Conservation (phyloP, 2,797 vertebrate genomes). For the Enteromius radiatus region DNA sequence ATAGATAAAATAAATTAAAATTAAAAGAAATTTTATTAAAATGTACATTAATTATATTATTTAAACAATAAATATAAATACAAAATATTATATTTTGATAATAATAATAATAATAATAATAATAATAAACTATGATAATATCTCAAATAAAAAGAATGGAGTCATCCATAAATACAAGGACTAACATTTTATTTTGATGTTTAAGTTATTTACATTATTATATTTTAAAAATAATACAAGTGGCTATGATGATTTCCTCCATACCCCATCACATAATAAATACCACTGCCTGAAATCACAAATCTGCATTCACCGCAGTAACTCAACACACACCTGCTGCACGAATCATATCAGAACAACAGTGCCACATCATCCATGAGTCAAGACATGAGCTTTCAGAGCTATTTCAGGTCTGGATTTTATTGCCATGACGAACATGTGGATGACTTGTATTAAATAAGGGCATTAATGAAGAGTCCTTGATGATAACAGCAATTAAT, state of each 20-base stretch:
- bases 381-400: slow-evolving; percentile 1
- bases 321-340: neutral
- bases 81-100: too few species aligned
- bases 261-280: neutral
- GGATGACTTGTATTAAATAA: slow-evolving; percentile 45
- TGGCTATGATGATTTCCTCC: neutral
- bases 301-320: neutral
- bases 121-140: neutral
- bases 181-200: neutral
- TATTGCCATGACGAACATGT: slow-evolving; percentile 35
- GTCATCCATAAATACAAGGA: neutral
- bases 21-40: neutral
- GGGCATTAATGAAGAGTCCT: slow-evolving; percentile 59
- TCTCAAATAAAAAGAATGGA: neutral
- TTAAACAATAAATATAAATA: neutral
- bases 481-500: slow-evolving; percentile 61
- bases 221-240: neutral
- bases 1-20: neutral
- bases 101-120: neutral
- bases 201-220: neutral
- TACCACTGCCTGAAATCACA: neutral
- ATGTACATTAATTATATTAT: too few species aligned
- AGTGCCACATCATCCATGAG: neutral
- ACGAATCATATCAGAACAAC: neutral
- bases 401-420: slow-evolving; percentile 26